These are phyloP conservation scores for Psophia crepitans DNA, from an alignment of 2,113 vertebrate species.

Conservation along the genomic window DNA sequence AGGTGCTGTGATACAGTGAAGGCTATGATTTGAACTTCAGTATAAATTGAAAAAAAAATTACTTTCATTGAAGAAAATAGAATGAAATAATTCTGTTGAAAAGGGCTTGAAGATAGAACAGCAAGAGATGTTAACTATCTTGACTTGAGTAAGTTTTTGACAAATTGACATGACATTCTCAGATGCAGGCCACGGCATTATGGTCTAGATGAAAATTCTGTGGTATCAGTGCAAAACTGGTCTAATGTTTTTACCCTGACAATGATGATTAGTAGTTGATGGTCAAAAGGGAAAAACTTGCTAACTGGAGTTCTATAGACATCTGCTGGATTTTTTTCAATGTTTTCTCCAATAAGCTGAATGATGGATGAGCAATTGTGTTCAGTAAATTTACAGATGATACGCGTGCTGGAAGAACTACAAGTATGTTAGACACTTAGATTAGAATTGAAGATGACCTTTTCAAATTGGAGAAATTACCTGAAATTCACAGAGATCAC, in stretches of 20 bases:
- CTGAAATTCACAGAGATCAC: background rate
- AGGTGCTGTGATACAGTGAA: background rate
- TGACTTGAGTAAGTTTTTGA: background rate
- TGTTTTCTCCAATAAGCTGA: background rate
- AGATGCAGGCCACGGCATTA: background rate
- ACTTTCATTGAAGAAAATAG: background rate
- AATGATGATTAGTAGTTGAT: background rate
- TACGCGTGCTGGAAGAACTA: background rate
- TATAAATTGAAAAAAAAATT: background rate
- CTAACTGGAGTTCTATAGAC: background rate
- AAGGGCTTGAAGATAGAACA: background rate
- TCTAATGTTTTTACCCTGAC: background rate
- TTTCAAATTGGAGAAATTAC: background rate
- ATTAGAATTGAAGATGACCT: background rate
- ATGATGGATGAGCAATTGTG: accelerated
- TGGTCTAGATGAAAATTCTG: background rate
- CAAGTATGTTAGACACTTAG: background rate
- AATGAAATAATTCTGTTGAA: background rate
- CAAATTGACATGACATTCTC: background rate
- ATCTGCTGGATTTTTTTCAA: accelerated
- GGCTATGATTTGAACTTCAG: background rate
- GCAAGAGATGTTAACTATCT: background rate
- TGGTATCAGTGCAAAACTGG: background rate
- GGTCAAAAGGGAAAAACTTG: background rate
- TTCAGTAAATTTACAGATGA: background rate